Conservation (phyloP, 2,888 invertebrate species). For the Caenorhabditis angaria region DNA sequence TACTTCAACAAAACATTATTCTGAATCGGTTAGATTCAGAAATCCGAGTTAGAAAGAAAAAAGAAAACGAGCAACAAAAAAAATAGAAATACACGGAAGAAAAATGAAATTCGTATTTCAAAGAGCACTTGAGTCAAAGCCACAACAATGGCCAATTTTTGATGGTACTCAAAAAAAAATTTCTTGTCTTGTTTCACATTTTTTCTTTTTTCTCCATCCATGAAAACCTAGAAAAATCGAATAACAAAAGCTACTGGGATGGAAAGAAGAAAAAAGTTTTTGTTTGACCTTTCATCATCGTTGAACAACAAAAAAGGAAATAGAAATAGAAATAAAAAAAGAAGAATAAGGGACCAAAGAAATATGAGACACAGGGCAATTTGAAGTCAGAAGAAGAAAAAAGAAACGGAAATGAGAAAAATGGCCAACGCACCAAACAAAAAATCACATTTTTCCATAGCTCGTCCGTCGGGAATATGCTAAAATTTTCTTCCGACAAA, state of each 20-base stretch:
- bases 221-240: not conserved
- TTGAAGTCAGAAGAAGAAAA: conserved; percentile 7
- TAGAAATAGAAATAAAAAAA: not conserved
- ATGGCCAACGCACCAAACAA: not conserved
- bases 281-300: not conserved
- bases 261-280: not conserved
- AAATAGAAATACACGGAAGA: not conserved
- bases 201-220: not conserved
- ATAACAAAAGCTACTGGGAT: too few relatives aligned
- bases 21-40: not conserved
- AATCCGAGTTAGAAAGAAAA: not conserved
- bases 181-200: not conserved
- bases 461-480: not conserved
- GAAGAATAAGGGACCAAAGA: not conserved
- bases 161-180: not conserved
- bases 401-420: conserved; percentile 26
- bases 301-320: not conserved
- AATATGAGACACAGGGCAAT: not conserved
- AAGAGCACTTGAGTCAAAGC: not conserved
- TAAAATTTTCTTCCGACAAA: too few relatives aligned
- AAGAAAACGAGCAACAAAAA: conserved; percentile 2
- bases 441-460: conserved; percentile 5
- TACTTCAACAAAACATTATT: not conserved
- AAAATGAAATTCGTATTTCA: not conserved
- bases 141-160: not conserved